Base-by-base conservation (phyloP, 2,888 invertebrate genomes). In the Xestia ashworthii region DNA sequence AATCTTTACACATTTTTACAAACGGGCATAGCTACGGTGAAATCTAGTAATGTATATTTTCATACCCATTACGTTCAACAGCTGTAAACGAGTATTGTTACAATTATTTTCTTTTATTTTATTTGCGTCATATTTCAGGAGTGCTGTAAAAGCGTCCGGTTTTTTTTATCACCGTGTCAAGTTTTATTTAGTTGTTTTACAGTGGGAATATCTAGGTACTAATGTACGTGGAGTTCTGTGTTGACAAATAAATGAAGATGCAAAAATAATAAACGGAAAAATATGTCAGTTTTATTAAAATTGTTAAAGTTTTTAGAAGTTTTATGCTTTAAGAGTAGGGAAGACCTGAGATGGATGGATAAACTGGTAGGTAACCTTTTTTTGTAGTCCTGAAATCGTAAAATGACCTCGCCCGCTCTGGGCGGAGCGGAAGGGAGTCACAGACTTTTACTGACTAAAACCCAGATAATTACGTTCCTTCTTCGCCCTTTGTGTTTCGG, bases 41-140 rank as follows among this genome's bases (percentile, higher is more conserved):
- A 16, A 14, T 16, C 5, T 64, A 67, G 66, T 50, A 38, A 72
- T 48, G 14, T 32, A 71, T 22, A 71, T 73, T 74, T 72, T 71
- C 53, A 68, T 67, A 25, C 53, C 50, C 66, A 82, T 81, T 82
- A 50, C 22, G 25, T 53, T 60, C 69, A 55, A 64, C 70, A 85
- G 66, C 71, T 73, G 73, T 82, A 68, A 82, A 71, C 73, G 74
- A 82, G 73, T 74, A 79, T 79, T 82, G 86, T 71, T 71, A 76
- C 83, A 86, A 83, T 84, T 86, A 79, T 68, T 55, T 67, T 73
- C 44, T 83, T 82, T 79, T 71, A 75, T 85, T 85, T 79, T 76
- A 86, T 84, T 79, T 68, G 50, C 58, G 25, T 79, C 69, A 82
- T 78, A 79, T 85, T 82, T 86, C 68, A 69, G 69, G 22, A 22